Base-by-base conservation (phyloP, 1,140 invertebrate genomes). In the Augochlora pura region DNA sequence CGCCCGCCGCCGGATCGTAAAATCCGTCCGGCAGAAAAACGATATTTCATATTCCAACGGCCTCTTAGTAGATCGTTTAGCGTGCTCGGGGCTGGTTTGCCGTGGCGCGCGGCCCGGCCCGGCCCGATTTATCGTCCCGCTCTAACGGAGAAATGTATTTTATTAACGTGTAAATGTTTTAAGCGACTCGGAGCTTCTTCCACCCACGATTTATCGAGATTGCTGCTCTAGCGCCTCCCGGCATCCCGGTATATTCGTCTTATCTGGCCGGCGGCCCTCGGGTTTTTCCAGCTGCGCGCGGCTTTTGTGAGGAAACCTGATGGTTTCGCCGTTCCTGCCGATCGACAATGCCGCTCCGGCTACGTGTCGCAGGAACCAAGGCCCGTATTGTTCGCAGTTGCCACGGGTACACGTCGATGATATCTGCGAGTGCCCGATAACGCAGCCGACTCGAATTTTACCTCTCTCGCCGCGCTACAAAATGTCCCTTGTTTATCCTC, bases 91-190 rank as follows among this genome's bases (percentile, higher is more conserved):
- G 21, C 14, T 46, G 42, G 42, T 46, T 46, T 14, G 42, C 42
- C 42, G 42, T 12, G 42, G 42, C 14, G 10, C 42, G 1, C 32
- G 32, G 7, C 49, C 49, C 46, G 27, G 16, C 4, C 27, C 39
- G 42, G 27, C 32, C 21, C 57, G n/a, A 77, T 70, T 77, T 77
- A 49, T 18, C 14, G 16, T 10, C 52, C 14, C 25, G 25, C 39
- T 21, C 9, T n/a, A 42, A 16, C 49, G 23, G 49, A 54, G 25
- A 74, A 71, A 57, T 59, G 76, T 83, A 64, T 83, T 80, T 81
- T 82, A 83, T 83, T 75, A 84, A 83, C 49, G 71, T 32, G 54
- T 82, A 80, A 84, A 83, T 80, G 82, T 84, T 84, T 52, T 68
- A 72, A 80, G 71, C 70, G 65, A 57, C 54, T 21, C 23, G n/a